Evolutionary conservation across 2,113 vertebrate genomes (phyloP), one percentile per base, ranked within the genome.

Genomic region (Clarias macrocephalus): DNA sequence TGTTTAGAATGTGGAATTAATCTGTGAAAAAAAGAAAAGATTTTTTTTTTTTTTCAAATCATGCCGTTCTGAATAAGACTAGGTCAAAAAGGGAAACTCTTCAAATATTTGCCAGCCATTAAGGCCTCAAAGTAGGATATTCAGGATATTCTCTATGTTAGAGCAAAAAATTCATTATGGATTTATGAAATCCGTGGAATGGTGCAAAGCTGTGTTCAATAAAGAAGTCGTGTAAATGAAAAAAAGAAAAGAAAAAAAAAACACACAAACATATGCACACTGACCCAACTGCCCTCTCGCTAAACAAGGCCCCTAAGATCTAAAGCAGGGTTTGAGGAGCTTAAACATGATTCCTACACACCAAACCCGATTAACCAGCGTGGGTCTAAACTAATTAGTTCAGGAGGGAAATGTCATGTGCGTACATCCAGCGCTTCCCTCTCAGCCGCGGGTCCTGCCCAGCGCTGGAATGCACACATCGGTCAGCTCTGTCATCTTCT

Each of bases 361-460:
- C 86, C 59, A 65, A 90, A 83, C 48, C 80, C 48, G 89, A 91
- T 91, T 91, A 91, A 89, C 76, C 88, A 86, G 72, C 72, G 42
- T 83, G 84, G 62, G 72, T 28, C 88, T 86, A 88, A 88, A 73
- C 82, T 83, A 88, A 88, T 91, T 88, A 91, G 85, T 30, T 75
- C 72, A 75, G 79, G 70, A 52, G 84, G 72, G 65, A 88, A 88
- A 88, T 86, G 81, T 89, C 87, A 88, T 77, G 75, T 28, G 73
- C 72, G 25, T 85, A 86, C 73, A 84, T 89, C 85, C 73, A 33
- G 72, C 13, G 21, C 80, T 82, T 85, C 80, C 73, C 87, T 68
- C 75, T 72, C 57, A 70, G 82, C 72, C 66, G 13, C 42, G 42
- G 18, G 60, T 87, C 65, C 84, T 86, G 79, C 85, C 77, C 86